These are phyloP conservation scores for Campoplex nolae DNA, from an alignment of 2,888 invertebrate species.

Conservation along the genomic window DNA sequence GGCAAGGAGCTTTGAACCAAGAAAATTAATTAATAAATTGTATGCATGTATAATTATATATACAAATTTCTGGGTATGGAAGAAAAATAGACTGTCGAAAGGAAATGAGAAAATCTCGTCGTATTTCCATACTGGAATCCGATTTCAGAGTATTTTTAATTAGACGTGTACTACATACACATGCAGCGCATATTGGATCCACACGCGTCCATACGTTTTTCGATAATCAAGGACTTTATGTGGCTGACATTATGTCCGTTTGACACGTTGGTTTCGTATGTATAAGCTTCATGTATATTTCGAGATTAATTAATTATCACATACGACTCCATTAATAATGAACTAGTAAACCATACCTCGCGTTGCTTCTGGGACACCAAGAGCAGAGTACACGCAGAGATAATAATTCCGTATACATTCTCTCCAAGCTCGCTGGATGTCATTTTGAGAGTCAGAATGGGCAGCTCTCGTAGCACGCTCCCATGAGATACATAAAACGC, in stretches of 20 bases:
- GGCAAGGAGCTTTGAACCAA: constrained; percentile 36
- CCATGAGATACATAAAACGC: constrained; percentile 64
- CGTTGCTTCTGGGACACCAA: constrained; percentile 27
- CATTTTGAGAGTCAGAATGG: constrained; percentile 52
- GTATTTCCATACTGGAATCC: constrained; percentile 6
- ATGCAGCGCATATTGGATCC: neutral
- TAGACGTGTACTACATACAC: neutral
- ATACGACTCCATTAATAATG: constrained; percentile 62
- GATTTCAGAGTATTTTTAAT: constrained; percentile 44
- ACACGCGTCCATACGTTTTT: constrained; percentile 47
- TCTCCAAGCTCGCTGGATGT: constrained; percentile 51
- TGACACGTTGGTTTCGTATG: constrained; percentile 22
- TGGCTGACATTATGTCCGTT: constrained; percentile 47
- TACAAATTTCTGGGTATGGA: neutral
- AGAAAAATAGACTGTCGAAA: constrained; percentile 29
- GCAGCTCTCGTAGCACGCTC: constrained; percentile 49
- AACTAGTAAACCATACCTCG: constrained; percentile 52
- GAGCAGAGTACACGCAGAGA: constrained; percentile 42
- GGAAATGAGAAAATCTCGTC: constrained; percentile 35
- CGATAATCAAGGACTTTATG: constrained; percentile 53
- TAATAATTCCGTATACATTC: constrained; percentile 60
- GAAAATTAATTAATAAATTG: constrained; percentile 58
- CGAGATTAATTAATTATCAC: constrained; percentile 65
- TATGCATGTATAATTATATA: constrained; percentile 4
- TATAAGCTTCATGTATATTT: constrained; percentile 23